phyloP scores from a whole-genome alignment of 2,113 vertebrate genomes.

The Micronycteris hirsuta region DNA sequence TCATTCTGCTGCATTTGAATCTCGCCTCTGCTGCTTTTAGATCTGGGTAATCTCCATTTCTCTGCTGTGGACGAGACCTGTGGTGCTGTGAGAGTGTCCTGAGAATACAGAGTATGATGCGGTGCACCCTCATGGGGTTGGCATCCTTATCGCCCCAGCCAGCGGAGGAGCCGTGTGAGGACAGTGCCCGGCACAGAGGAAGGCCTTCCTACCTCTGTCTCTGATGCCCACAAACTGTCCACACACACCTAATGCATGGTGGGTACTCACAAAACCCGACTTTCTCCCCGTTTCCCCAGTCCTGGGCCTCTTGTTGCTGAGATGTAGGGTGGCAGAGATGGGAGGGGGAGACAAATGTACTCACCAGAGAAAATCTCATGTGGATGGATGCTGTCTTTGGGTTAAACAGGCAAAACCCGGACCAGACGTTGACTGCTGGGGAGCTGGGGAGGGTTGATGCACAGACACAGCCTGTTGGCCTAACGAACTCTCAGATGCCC shows the following conservation, averaged over 20 bases:
- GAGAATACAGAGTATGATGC: rapidly evolving
- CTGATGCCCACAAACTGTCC: rapidly evolving
- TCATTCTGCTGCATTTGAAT: background rate
- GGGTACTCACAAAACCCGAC: background rate
- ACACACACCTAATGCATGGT: background rate
- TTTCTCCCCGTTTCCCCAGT: background rate
- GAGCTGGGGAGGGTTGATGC: background rate
- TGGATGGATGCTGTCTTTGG: background rate
- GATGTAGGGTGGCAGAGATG: background rate
- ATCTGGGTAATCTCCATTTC: background rate
- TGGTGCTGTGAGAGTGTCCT: background rate
- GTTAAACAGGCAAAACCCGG: background rate
- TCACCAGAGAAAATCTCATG: background rate
- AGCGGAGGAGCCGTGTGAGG: background rate
- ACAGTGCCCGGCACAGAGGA: background rate
- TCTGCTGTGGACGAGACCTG: background rate
- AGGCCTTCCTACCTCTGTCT: background rate
- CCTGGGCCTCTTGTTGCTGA: background rate
- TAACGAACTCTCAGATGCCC: background rate
- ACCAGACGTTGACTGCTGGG: background rate
- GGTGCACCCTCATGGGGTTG: rapidly evolving
- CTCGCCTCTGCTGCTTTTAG: background rate
- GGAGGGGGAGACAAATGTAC: background rate
- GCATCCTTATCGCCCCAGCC: rapidly evolving
- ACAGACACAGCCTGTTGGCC: background rate